Evolutionary conservation across 2,797 vertebrate genomes (phyloP), one percentile per base, ranked within the genome.

Genomic region (Syngnathus rostellatus): DNA sequence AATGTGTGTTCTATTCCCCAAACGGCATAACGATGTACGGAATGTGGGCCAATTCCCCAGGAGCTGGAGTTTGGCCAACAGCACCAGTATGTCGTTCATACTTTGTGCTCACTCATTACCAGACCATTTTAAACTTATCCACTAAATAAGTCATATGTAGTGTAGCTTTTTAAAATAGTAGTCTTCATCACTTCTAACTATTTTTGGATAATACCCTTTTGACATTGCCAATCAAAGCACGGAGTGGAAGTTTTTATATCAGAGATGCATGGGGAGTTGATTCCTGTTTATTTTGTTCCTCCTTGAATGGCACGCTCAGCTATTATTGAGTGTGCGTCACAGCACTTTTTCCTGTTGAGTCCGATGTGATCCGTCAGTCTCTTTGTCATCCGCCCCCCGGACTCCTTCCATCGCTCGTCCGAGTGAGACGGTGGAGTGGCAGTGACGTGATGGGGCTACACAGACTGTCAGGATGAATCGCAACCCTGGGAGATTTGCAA

Each of bases 401-500:
- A 87, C 80, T 80, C 70, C 68, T 77, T 83, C 80, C 76, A 83
- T 87, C 86, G 85, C 77, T 84, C 77, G 72, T 83, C 78, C 68
- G 65, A 81, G 75, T 64, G 76, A 78, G 77, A 81, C 77, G 77
- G 78, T 72, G 79, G 65, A 70, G 64, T 90, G 88, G 88, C 88
- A 89, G 81, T 85, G 86, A 88, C 83, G 86, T 85, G 85, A 86
- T 81, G 87, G 78, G 81, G 74, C 86, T 86, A 72, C 80, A 78
- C 79, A 74, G 77, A 81, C 85, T 89, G 89, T 90, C 89, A 88
- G 78, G 84, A 86, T 73, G 81, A 78, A 89, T 83, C 75, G 74
- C 84, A 85, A 70, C 82, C 81, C 86, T 77, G 79, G 79, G 83
- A 84, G 83, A 82, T 77, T 75, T 43, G 59, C 39, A 62, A 62